Percentiles rank a stretch among this genome's conserved stretches.
Conservation (phyloP, 1,140 invertebrate genomes). For the Eubasilissa regina region DNA sequence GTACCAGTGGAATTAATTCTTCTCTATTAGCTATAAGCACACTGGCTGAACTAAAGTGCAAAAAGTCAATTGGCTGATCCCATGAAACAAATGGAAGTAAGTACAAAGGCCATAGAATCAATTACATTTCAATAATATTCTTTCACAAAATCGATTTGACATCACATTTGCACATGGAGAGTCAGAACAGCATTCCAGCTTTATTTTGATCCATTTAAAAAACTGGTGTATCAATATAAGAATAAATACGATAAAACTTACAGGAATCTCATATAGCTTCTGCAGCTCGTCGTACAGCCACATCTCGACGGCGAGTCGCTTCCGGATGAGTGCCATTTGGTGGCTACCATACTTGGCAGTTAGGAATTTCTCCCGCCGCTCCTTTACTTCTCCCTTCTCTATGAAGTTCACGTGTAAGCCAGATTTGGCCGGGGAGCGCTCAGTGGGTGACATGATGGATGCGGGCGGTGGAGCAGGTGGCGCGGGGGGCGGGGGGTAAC, state of each 20-base stretch:
- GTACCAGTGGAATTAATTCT: no score
- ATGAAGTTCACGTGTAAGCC: constrained; percentile 91
- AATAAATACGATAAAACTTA: constrained; percentile 65
- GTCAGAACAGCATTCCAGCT: no score
- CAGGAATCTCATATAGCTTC: constrained; percentile 87
- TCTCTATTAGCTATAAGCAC: no score
- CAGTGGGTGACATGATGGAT: constrained; percentile 72
- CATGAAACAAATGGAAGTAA: no score
- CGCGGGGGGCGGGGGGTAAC: constrained; percentile 39
- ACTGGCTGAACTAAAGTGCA: no score
- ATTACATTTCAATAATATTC: no score
- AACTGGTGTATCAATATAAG: no score
- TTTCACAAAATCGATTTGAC: no score
- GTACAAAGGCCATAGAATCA: no score
- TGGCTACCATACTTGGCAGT: constrained; percentile 97
- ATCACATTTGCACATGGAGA: no score
- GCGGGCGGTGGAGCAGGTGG: constrained; percentile 57
- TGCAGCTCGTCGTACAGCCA: constrained; percentile 97
- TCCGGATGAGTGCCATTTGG: constrained; percentile 97
- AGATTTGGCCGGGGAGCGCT: constrained; percentile 83
- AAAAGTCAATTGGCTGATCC: no score
- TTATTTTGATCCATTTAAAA: no score
- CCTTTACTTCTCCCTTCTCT: constrained; percentile 88
- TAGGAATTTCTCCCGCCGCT: constrained; percentile 92
- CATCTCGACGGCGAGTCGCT: constrained; percentile 95